phyloP scores from a whole-genome alignment of 2,888 invertebrate species.

The Caenorhabditis sp. region DNA sequence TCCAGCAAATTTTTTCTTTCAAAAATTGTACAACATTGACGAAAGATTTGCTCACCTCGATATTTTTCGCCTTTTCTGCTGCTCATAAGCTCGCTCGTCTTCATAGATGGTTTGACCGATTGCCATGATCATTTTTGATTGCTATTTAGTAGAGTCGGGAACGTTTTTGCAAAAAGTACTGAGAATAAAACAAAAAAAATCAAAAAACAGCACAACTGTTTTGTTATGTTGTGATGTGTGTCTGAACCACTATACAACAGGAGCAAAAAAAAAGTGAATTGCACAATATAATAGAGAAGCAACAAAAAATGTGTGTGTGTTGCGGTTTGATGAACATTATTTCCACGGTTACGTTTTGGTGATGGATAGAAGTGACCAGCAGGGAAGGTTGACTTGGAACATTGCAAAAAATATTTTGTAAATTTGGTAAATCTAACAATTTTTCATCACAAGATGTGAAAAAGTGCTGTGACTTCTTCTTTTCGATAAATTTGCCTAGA shows the following conservation, averaged over 20 bases:
- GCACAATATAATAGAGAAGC: not conserved
- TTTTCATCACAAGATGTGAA: no score
- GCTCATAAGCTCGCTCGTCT: constrained; percentile 30
- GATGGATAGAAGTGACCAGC: not conserved
- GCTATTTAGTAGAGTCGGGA: not conserved
- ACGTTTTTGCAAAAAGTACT: not conserved
- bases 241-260: not conserved
- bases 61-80: constrained; percentile 6
- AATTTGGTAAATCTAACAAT: no score
- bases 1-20: no score
- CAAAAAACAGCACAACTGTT: not conserved
- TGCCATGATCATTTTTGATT: constrained; percentile 33
- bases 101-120: constrained; percentile 37
- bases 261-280: not conserved
- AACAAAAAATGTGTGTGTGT: not conserved
- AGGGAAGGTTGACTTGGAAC: no score
- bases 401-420: no score
- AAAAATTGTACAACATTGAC: no score
- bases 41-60: not conserved
- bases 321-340: not conserved
- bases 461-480: no score
- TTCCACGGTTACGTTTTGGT: not conserved
- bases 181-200: constrained; percentile 8
- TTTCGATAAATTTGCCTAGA: no score
- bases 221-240: not conserved